Conservation (phyloP, 2,113 vertebrate genomes). For the Indicator indicator region DNA sequence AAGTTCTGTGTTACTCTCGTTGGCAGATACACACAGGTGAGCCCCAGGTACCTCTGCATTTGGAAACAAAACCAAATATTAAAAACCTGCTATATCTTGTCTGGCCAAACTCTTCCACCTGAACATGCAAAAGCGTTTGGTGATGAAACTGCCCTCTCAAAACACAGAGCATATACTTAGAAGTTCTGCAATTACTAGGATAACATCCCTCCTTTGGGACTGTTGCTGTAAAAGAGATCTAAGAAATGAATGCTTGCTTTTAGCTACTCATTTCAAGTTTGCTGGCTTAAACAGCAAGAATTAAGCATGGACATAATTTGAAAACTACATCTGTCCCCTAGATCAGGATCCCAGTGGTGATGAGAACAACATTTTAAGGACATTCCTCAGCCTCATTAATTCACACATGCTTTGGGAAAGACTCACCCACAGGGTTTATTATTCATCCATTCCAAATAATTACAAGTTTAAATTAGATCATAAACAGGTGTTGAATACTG, state of each 20-base stretch:
- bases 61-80: no score
- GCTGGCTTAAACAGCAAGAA: slow-evolving; percentile 13
- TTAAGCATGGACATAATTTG: background rate
- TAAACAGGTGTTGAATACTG: background rate
- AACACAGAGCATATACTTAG: background rate
- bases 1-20: no score
- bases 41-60: no score
- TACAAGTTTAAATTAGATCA: background rate
- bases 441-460: slow-evolving; percentile 37
- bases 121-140: no score
- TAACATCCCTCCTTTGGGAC: slow-evolving; percentile 68
- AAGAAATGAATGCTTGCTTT: slow-evolving; percentile 25
- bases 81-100: no score
- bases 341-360: background rate
- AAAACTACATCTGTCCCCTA: background rate
- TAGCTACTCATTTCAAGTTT: background rate
- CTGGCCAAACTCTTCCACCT: no score
- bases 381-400: background rate
- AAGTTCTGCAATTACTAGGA: slow-evolving; percentile 52
- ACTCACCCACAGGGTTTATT: background rate
- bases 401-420: slow-evolving; percentile 21
- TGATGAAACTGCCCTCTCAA: no score
- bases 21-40: no score
- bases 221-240: slow-evolving; percentile 33
- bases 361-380: background rate